phyloP scores from a whole-genome alignment of 2,113 vertebrate species.

The Xenopus laevis region DNA sequence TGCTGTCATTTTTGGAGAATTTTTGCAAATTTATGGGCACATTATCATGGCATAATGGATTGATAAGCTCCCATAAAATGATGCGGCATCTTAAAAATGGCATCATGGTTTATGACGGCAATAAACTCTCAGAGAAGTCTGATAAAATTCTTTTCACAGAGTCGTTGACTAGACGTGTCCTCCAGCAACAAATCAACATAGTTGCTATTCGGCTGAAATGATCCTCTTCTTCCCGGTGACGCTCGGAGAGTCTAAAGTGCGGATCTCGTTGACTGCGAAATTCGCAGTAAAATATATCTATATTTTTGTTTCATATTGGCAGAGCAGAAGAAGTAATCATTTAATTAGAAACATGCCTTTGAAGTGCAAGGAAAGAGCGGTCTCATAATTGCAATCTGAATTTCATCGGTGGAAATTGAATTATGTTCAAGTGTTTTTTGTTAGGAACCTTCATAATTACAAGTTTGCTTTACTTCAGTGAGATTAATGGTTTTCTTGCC shows the following conservation, averaged over 20 bases:
- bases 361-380: conserved; percentile 25
- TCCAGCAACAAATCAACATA: conserved; percentile 25
- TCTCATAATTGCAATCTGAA: conserved; percentile 44
- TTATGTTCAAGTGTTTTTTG: conserved; percentile 33
- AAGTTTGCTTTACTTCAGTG: background rate
- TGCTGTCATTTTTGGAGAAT: conserved; percentile 15
- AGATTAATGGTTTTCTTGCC: too few species aligned
- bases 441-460: conserved; percentile 3
- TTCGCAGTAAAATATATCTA: conserved; percentile 11
- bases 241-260: background rate
- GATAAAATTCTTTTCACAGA: conserved; percentile 21
- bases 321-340: conserved; percentile 35
- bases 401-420: conserved; percentile 30
- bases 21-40: conserved; percentile 26
- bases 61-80: conserved; percentile 37
- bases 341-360: conserved; percentile 38
- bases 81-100: conserved; percentile 42
- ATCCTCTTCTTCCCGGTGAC: too few species aligned
- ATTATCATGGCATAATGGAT: conserved; percentile 39
- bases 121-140: conserved; percentile 31
- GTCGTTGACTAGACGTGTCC: conserved; percentile 11
- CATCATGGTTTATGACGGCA: conserved; percentile 36
- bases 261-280: conserved; percentile 1
- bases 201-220: conserved; percentile 16
- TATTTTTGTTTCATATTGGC: conserved; percentile 38